Percentiles rank a stretch among this genome's conserved stretches.
Evolutionary conservation across 2,888 invertebrate genomes (phyloP).

Genomic region (Xanthia togata): DNA sequence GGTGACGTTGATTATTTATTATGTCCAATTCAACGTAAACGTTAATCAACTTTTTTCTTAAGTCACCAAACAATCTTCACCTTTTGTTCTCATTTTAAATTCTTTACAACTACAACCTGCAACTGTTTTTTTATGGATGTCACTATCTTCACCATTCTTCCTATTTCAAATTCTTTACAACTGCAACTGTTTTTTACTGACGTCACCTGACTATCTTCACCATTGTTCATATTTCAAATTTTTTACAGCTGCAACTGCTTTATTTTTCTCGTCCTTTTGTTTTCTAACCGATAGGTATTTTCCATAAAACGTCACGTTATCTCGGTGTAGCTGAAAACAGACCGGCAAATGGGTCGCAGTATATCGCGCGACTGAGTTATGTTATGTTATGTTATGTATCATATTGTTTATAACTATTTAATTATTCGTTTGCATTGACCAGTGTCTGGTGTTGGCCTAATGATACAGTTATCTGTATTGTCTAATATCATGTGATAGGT

Average conservation of each 20-base stretch:
- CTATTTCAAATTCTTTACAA: conserved; percentile 17
- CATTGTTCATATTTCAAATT: conserved; percentile 39
- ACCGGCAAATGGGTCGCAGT: conserved; percentile 57
- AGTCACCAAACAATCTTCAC: not conserved
- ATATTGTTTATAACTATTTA: conserved; percentile 56
- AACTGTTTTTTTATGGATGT: not conserved
- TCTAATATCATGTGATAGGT: conserved; percentile 16
- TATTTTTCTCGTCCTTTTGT: conserved; percentile 38
- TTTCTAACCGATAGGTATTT: conserved; percentile 57
- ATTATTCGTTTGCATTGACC: conserved; percentile 50
- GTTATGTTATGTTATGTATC: conserved; percentile 9
- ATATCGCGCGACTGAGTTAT: conserved; percentile 50
- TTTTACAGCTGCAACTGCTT: conserved; percentile 14
- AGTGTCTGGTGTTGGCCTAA: conserved; percentile 45
- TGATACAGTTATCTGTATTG: conserved; percentile 45
- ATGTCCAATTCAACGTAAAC: not conserved
- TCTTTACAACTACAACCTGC: not conserved
- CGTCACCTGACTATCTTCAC: not conserved
- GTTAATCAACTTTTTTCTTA: not conserved
- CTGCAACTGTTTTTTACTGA: conserved; percentile 10
- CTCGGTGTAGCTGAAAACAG: conserved; percentile 65
- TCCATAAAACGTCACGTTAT: conserved; percentile 62
- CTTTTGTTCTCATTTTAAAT: conserved; percentile 39
- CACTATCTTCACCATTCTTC: conserved; percentile 24
- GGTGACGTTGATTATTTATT: not conserved